Conservation (phyloP, 2,888 invertebrate genomes). For the Thysanoteuthis rhombus region DNA sequence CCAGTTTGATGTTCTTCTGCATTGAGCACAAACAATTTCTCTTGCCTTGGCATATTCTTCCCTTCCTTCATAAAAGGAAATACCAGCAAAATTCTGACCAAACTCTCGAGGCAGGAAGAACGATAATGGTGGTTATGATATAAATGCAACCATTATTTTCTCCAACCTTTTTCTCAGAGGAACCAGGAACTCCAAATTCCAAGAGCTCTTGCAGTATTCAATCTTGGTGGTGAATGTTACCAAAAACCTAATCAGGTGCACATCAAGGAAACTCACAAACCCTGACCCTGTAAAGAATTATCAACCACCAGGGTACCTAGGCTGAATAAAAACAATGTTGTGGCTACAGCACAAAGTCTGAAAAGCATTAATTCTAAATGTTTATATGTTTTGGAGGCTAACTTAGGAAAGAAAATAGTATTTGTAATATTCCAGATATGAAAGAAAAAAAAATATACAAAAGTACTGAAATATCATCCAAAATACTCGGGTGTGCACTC, state of each 20-base stretch:
- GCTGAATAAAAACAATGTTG: too few relatives aligned
- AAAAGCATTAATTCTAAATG: too few relatives aligned
- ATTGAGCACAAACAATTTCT: slow-evolving; percentile 34
- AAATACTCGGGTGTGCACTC: too few relatives aligned
- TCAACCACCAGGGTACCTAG: too few relatives aligned
- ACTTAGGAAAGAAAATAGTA: too few relatives aligned
- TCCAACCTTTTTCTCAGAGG: neutral
- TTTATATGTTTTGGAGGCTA: too few relatives aligned
- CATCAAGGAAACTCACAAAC: neutral
- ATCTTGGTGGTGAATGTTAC: neutral
- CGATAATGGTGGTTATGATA: neutral
- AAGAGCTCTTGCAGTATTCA: neutral
- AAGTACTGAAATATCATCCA: too few relatives aligned
- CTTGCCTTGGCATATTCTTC: neutral
- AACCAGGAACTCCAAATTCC: neutral
- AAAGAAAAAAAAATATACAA: too few relatives aligned
- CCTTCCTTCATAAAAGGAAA: neutral
- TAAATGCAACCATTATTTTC: neutral
- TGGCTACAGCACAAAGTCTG: too few relatives aligned
- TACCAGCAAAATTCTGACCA: neutral
- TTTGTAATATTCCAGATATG: too few relatives aligned
- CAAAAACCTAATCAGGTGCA: neutral
- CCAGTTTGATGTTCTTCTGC: slow-evolving; percentile 73
- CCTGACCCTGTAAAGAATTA: too few relatives aligned
- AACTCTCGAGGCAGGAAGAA: neutral